Evolutionary conservation across 2,797 vertebrate genomes (phyloP).

Genomic region (Carcharodon carcharias): DNA sequence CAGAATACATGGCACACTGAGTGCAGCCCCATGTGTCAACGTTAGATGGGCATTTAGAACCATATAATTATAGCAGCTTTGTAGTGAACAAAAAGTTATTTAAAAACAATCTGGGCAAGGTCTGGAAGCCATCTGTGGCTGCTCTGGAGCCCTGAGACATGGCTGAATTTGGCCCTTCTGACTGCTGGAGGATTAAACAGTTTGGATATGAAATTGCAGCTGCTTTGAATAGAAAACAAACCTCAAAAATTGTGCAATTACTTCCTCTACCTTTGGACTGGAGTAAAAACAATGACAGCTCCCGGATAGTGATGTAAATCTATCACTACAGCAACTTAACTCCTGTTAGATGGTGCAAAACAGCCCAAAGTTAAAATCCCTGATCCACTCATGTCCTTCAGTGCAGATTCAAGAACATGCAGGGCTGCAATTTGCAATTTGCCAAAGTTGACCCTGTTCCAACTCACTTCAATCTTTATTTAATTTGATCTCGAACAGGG

Average conservation of each 20-base stretch:
- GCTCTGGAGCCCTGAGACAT: not conserved
- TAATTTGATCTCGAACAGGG: not conserved
- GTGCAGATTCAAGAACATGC: not conserved
- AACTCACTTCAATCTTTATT: not conserved
- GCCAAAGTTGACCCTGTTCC: not conserved
- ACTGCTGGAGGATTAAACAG: not conserved
- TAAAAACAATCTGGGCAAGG: not conserved
- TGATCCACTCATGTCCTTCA: not conserved
- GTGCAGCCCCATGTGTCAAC: not conserved
- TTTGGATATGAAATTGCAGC: not conserved
- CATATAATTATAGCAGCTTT: not conserved
- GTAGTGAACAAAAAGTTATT: not conserved
- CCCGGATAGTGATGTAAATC: not conserved
- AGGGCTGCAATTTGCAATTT: not conserved
- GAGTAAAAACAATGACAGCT: not conserved
- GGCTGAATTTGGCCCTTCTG: not conserved
- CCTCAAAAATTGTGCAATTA: not conserved
- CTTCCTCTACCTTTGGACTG: not conserved
- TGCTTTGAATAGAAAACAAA: not conserved
- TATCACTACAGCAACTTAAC: not conserved
- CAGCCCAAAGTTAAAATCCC: not conserved
- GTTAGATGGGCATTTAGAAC: not conserved
- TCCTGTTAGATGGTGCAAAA: not conserved
- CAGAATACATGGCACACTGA: not conserved
- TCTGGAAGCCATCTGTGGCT: not conserved